Conservation (phyloP, 2,888 invertebrate genomes). For the Sinodicranocentrus sp. region DNA sequence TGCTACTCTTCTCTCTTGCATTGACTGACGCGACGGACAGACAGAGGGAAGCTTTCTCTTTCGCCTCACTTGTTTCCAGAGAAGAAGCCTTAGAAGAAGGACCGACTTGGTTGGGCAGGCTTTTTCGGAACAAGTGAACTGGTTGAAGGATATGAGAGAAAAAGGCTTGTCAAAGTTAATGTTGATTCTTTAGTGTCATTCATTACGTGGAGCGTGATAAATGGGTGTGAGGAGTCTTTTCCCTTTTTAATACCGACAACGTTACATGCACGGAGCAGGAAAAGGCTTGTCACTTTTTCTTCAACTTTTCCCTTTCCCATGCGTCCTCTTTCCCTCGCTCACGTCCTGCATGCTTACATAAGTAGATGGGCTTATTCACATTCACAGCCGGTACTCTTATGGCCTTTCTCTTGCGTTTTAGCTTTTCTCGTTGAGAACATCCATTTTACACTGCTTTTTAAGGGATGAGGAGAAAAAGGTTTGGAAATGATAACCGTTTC, state of each 20-base stretch:
- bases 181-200: slow-evolving; percentile 76
- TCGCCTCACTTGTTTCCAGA: slow-evolving; percentile 52
- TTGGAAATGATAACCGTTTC: neutral
- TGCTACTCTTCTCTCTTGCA: neutral
- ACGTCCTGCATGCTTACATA: no score
- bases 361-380: no score
- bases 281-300: slow-evolving; percentile 32
- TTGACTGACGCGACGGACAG: slow-evolving; percentile 35
- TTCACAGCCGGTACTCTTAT: slow-evolving; percentile 33
- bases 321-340: neutral
- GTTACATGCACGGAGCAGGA: slow-evolving; percentile 23
- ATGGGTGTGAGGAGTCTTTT: slow-evolving; percentile 70
- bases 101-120: slow-evolving; percentile 6
- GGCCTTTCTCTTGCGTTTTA: slow-evolving; percentile 17
- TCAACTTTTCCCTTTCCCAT: slow-evolving; percentile 22
- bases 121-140: slow-evolving; percentile 42
- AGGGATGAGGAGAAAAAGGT: neutral
- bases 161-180: slow-evolving; percentile 69
- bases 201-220: slow-evolving; percentile 75
- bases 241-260: slow-evolving; percentile 57
- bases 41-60: slow-evolving; percentile 37
- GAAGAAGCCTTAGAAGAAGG: slow-evolving; percentile 41
- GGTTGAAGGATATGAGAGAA: slow-evolving; percentile 50
- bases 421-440: slow-evolving; percentile 60
- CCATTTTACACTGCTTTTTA: slow-evolving; percentile 58